Base-by-base conservation (phyloP, 2,113 vertebrate species). In the Burhinus oedicnemus region DNA sequence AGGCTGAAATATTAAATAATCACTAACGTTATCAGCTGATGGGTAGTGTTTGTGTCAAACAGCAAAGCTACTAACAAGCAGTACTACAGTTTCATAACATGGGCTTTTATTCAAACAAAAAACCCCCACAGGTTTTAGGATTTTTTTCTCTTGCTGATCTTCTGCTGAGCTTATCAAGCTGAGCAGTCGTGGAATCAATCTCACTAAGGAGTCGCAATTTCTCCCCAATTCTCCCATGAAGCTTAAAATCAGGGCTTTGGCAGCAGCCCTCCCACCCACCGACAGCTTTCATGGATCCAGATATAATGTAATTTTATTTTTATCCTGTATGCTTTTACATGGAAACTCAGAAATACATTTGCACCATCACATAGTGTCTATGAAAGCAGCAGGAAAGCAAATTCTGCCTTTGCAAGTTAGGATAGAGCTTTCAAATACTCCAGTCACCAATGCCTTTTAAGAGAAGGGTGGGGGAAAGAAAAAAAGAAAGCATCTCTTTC, bases 231-330 rank as follows among this genome's bases (percentile, higher is more conserved):
- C 88, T 95, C 88, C 83, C 78, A 95, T 87, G 95, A 96, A 93
- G 91, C 96, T 96, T 96, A 95, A 95, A 97, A 96, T 96, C 95
- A 95, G 81, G 5, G 83, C 87, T 97, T 97, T 97, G 95, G 96
- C 94, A 97, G 89, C 94, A 92, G 82, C 88, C 88, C 76, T 83
- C 82, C 88, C 83, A 88, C 92, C 83, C 93, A 64, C 90, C 92
- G 92, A 92, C 90, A 69, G 88, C 90, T 94, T 94, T 97, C 94
- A 96, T 95, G 95, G 93, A 95, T 96, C 87, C 83, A 95, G 76
- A 96, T 96, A 95, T 94, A 97, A 96, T 95, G 95, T 92, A 95
- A 97, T 96, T 97, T 96, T 96, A 96, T 96, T 96, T 95, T 96
- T 96, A 95, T 96, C 95, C 89, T 85, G 52, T 72, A 69, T 87